A percentile compares a stretch with the other conserved stretches of the same genome.
Conservation (phyloP, 2,797 vertebrate species). For the Pelochelys cantorii region DNA sequence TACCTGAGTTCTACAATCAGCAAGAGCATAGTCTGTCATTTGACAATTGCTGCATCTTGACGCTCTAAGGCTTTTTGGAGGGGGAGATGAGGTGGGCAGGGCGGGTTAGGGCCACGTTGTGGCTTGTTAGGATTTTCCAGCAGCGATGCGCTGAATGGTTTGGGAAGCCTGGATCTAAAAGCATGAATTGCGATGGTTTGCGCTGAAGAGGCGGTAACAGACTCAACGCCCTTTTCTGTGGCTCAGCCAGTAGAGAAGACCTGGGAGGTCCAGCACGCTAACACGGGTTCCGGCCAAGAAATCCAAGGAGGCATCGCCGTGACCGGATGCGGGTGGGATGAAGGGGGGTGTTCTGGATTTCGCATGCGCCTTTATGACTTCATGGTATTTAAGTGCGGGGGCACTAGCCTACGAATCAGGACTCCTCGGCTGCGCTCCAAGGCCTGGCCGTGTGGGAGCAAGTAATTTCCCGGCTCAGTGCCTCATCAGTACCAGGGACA, state of each 20-base stretch:
- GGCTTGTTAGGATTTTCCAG: neutral
- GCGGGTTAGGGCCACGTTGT: slow-evolving; percentile 1
- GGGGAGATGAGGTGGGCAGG: neutral
- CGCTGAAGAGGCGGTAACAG: neutral
- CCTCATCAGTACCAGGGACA: too few relatives aligned
- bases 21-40: neutral
- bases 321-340: too few relatives aligned
- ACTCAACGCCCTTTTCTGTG: neutral
- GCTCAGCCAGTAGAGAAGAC: neutral
- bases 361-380: neutral
- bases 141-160: neutral
- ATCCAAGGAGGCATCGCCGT: neutral
- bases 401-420: neutral
- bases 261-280: neutral
- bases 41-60: neutral
- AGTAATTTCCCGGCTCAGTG: neutral
- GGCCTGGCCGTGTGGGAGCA: neutral
- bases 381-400: neutral
- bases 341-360: neutral
- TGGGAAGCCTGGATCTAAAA: neutral
- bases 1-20: neutral
- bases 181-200: neutral
- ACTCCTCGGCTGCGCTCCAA: neutral
- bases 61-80: neutral
- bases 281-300: neutral